phyloP scores from a whole-genome alignment of 2,113 vertebrate species.

The Centropus unirufus region DNA sequence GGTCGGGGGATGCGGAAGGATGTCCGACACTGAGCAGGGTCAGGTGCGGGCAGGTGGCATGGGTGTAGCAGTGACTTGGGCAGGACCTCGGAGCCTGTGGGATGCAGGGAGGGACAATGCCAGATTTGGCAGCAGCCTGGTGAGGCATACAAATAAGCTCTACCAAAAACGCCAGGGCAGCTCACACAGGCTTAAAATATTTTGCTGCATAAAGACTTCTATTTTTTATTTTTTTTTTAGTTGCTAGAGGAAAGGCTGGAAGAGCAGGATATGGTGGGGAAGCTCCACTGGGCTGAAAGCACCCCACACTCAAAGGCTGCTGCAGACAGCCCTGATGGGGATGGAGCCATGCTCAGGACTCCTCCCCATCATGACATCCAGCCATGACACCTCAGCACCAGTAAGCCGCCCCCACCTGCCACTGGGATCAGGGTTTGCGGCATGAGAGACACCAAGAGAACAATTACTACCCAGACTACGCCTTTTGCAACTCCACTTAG shows the following conservation, averaged over 20 bases:
- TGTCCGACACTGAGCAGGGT: rapidly evolving
- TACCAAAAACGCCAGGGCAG: background rate
- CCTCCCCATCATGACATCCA: background rate
- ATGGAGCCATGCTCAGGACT: background rate
- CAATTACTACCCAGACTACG: background rate
- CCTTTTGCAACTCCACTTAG: background rate
- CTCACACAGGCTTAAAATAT: background rate
- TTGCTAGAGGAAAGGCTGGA: background rate
- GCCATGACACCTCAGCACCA: rapidly evolving
- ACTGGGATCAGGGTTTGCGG: background rate
- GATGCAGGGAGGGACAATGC: background rate
- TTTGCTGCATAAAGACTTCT: background rate
- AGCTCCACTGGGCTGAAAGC: background rate
- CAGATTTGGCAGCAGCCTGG: background rate
- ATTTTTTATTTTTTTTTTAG: background rate
- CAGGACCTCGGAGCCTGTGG: background rate
- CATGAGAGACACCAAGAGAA: background rate
- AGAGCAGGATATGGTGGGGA: background rate
- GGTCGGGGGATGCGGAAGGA: background rate
- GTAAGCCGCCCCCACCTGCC: rapidly evolving
- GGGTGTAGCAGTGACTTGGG: background rate
- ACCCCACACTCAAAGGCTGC: background rate
- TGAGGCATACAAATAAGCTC: background rate
- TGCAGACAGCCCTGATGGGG: background rate
- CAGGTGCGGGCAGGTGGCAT: background rate